phyloP scores from a whole-genome alignment of 2,113 vertebrate genomes.

The Scopus umbretta region DNA sequence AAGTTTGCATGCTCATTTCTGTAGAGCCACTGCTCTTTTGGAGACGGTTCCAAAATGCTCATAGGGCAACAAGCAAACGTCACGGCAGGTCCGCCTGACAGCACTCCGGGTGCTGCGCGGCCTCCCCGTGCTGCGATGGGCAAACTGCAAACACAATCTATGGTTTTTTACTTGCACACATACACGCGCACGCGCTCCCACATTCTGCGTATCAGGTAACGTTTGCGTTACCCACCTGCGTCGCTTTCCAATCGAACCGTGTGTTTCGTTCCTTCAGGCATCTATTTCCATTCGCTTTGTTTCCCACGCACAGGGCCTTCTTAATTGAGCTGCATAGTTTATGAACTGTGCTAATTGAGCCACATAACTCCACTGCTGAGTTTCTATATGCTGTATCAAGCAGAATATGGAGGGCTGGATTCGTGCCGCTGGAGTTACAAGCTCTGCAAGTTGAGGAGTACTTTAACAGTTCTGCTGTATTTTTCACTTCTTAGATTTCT shows the following conservation, averaged over 20 bases:
- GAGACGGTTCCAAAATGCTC: neutral
- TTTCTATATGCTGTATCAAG: neutral
- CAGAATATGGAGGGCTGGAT: neutral
- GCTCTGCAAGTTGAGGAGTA: neutral
- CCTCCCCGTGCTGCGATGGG: neutral
- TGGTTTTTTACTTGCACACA: neutral
- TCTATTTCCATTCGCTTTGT: neutral
- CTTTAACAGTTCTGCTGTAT: neutral
- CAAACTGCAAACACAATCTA: constrained; percentile 28
- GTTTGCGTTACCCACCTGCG: constrained; percentile 38
- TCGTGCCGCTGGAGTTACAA: neutral
- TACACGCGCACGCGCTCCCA: neutral
- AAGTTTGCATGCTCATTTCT: neutral
- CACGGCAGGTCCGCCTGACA: neutral
- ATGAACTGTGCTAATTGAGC: constrained; percentile 46
- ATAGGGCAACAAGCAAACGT: neutral
- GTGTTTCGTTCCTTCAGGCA: constrained; percentile 45
- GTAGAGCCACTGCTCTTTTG: neutral
- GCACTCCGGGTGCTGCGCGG: neutral
- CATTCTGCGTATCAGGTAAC: neutral
- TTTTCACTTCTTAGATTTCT: neutral
- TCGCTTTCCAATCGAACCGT: constrained; percentile 28
- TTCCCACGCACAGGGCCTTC: neutral
- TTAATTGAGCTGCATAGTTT: constrained; percentile 22
- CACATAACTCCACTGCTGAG: neutral